phyloP scores from a whole-genome alignment of 2,797 vertebrate genomes.

The Parotocinclus haroldoi region DNA sequence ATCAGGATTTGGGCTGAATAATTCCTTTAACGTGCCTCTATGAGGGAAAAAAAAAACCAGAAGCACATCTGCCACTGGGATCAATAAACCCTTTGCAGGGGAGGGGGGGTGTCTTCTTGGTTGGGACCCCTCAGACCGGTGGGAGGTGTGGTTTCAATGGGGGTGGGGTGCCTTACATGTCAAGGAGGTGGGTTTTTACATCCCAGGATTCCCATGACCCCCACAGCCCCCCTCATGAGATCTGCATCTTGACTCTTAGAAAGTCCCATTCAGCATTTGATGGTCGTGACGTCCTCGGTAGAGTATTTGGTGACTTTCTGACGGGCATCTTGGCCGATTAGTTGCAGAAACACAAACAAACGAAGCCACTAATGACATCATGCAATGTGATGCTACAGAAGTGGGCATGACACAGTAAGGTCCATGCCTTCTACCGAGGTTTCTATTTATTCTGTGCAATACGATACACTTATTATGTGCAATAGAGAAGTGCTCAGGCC shows the following conservation, averaged over 20 bases:
- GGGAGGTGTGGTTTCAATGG: not conserved
- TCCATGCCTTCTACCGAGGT: no score
- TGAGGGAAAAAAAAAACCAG: not conserved
- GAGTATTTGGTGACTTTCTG: no score
- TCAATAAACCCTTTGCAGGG: not conserved
- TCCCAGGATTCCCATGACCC: constrained; percentile 74
- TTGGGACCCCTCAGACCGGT: not conserved
- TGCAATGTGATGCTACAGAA: not conserved
- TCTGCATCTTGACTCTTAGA: no score
- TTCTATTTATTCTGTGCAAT: no score
- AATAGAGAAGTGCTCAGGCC: not conserved
- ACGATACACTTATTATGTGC: not conserved
- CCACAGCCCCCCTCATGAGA: constrained; percentile 55
- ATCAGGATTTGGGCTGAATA: no score
- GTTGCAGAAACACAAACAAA: constrained; percentile 39
- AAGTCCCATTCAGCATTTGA: no score
- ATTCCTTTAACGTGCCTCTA: not conserved
- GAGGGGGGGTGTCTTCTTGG: not conserved
- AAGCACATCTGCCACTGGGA: constrained; percentile 1
- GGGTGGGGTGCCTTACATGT: not conserved
- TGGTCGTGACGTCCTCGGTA: no score
- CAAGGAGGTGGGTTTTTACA: constrained; percentile 52
- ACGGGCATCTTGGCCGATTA: no score
- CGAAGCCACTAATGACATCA: constrained; percentile 47
- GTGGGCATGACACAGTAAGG: no score